Evolutionary conservation across 2,797 vertebrate genomes (phyloP).

Genomic region (Apodemus agrarius): DNA sequence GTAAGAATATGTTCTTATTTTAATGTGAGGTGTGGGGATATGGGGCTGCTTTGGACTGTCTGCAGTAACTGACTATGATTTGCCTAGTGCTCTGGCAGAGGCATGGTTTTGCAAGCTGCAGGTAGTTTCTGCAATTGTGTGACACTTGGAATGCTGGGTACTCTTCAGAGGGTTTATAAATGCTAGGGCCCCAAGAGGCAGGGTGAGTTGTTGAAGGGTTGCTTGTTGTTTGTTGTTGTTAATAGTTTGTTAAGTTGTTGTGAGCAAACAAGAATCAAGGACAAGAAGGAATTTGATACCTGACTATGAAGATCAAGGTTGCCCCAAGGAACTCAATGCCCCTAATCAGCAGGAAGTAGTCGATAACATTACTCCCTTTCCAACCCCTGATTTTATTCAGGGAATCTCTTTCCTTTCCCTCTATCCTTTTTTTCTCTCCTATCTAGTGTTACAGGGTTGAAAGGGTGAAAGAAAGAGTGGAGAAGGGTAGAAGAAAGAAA

Average conservation of each 20-base stretch:
- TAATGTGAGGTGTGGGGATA: neutral
- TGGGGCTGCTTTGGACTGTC: neutral
- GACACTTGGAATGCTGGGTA: neutral
- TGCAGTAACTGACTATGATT: neutral
- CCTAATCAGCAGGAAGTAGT: neutral
- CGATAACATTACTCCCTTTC: neutral
- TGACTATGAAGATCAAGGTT: neutral
- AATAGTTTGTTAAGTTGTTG: neutral
- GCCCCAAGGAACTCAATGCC: neutral
- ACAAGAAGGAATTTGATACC: neutral
- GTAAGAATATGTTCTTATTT: neutral
- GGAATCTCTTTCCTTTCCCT: neutral
- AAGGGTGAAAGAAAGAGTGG: neutral
- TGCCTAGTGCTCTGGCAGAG: neutral
- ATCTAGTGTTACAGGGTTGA: neutral
- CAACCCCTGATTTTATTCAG: neutral
- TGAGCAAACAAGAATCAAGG: neutral
- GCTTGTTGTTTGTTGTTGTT: neutral
- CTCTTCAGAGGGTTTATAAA: neutral
- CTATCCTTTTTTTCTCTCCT: neutral
- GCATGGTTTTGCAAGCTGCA: neutral
- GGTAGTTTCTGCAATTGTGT: neutral
- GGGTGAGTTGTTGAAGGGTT: neutral
- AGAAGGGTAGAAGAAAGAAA: neutral
- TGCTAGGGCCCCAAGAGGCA: neutral